Base-by-base conservation (phyloP, 2,797 vertebrate genomes). In the Enteromius afrohamiltoni region DNA sequence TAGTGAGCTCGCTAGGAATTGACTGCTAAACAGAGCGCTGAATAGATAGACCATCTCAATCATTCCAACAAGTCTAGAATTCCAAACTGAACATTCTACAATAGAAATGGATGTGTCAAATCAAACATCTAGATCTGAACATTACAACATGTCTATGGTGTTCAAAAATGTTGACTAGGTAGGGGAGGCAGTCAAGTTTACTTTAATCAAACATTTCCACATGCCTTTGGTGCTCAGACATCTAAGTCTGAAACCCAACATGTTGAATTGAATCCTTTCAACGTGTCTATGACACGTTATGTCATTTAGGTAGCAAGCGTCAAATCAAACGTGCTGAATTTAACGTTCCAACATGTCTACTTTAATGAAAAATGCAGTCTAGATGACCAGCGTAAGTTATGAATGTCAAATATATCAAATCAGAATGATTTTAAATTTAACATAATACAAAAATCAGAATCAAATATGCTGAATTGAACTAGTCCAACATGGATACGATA, bases 31-130 rank as follows among this genome's bases (percentile, higher is more conserved):
- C 21, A 3, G 26, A 31, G 45, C 9, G 4, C 3, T 34, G 8
- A 47, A 55, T 55, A n/a, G 21, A 23, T 26, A 14, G 0, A 45
- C 6, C 0, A 10, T 73, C 45, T 73, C 16, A 31, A 73, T 21
- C 4, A 47, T 51, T 73, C 4, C 42, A 71, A 71, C 10, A 71
- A 10, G 42, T 9, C 13, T 26, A 45, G 26, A 23, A 71, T 49
- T 49, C 29, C 9, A 74, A 74, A 31, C 47, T 6, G 4, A 73
- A 73, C 26, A 73, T 73, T 73, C 17, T 17, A 73, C 19, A 73
- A 49, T 19, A 11, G 2, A 31, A 31, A 51, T 9, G 29, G 19
- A 31, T 51, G 1, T 68, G 19, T n/a, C 45, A 34, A 79, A 67
- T 65, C 17, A 47, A 47, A 47, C 55, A 21, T 45, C 37, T 47